Evolutionary conservation across 2,113 vertebrate species (phyloP).

Genomic region (Bubalus kerabau): DNA sequence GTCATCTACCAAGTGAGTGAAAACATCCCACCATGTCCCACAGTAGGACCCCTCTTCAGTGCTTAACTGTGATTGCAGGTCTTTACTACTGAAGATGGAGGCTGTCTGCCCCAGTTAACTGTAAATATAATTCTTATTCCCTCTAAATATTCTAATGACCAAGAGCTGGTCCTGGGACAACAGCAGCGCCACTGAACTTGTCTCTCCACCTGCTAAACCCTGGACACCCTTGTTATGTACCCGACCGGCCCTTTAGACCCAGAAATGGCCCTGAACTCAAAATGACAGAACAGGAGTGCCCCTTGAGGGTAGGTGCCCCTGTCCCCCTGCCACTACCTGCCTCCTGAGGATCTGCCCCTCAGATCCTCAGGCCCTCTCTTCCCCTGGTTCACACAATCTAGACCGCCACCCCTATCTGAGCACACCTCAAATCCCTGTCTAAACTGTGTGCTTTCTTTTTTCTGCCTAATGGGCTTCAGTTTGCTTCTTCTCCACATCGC

Average conservation of each 20-base stretch:
- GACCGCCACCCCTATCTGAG: not conserved
- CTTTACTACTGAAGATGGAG: not conserved
- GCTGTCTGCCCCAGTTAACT: not conserved
- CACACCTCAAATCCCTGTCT: not conserved
- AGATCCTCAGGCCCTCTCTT: not conserved
- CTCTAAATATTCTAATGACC: not conserved
- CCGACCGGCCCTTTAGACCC: not conserved
- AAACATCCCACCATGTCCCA: not conserved
- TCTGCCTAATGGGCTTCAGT: not conserved
- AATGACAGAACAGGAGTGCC: not conserved
- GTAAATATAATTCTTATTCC: not conserved
- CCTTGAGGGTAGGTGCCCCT: not conserved
- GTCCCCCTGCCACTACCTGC: too few species aligned
- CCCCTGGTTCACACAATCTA: not conserved
- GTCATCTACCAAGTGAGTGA: not conserved
- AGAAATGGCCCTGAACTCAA: not conserved
- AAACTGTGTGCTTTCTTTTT: not conserved
- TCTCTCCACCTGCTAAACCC: not conserved
- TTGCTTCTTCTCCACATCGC: not conserved
- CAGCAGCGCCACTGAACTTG: not conserved
- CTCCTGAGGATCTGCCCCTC: too few species aligned
- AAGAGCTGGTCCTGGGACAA: not conserved
- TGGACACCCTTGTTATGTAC: not conserved
- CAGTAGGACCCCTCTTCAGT: not conserved
- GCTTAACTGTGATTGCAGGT: not conserved